phyloP scores from a whole-genome alignment of 2,797 vertebrate genomes.

The Fringilla coelebs region DNA sequence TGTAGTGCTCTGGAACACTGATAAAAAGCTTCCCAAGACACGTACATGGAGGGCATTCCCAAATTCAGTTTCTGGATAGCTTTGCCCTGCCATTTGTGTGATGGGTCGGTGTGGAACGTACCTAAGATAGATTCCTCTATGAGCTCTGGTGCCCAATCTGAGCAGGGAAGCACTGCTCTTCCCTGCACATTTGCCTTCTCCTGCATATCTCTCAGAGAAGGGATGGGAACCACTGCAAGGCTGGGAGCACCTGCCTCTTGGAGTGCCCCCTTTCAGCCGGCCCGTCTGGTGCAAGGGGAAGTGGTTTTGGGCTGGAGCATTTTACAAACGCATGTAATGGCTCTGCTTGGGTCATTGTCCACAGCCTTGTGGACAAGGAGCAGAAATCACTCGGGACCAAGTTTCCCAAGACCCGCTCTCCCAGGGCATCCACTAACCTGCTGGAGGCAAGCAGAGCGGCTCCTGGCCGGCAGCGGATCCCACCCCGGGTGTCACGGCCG shows the following conservation, averaged over 20 bases:
- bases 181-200: neutral
- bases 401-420: neutral
- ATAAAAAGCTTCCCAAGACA: neutral
- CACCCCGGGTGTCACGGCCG: accelerated
- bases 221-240: neutral
- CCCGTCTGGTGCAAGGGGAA: accelerated
- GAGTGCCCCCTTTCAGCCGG: neutral
- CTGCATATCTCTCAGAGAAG: neutral
- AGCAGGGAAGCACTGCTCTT: neutral
- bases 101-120: accelerated
- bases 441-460: neutral
- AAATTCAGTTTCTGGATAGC: neutral
- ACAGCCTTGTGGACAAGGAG: neutral
- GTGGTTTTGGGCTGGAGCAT: neutral
- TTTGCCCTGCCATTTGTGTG: neutral
- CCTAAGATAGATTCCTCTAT: neutral
- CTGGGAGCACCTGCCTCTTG: accelerated
- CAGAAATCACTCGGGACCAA: accelerated
- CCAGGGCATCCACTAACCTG: accelerated
- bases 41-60: neutral
- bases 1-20: neutral
- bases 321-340: neutral
- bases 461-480: accelerated
- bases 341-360: neutral
- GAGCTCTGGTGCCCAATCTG: neutral